Evolutionary conservation across 2,113 vertebrate species (phyloP).

Genomic region (Gasterosteus nipponicus): DNA sequence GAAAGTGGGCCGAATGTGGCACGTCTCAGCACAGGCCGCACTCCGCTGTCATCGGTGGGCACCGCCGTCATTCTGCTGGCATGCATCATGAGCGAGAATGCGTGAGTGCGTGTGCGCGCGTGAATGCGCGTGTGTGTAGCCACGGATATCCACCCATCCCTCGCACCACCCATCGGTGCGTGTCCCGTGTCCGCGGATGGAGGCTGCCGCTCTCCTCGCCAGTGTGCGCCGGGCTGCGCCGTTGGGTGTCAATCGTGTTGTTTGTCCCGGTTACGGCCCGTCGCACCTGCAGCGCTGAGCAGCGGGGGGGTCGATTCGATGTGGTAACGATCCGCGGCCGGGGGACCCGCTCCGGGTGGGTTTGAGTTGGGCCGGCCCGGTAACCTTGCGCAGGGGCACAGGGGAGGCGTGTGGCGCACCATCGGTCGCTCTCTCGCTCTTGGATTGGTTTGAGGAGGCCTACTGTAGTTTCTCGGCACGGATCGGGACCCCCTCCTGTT

Average conservation of each 20-base stretch:
- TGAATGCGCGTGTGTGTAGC: conserved; percentile 5
- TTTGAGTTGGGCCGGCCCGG: conserved; percentile 57
- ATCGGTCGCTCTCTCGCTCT: conserved; percentile 17
- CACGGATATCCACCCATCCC: conserved; percentile 38
- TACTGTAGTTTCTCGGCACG: conserved; percentile 16
- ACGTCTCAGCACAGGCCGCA: conserved; percentile 46
- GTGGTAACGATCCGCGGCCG: not conserved
- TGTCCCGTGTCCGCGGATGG: conserved; percentile 31
- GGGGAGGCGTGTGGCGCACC: conserved; percentile 68
- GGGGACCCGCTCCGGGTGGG: conserved; percentile 14
- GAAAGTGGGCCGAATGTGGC: conserved; percentile 35
- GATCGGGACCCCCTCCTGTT: conserved; percentile 26
- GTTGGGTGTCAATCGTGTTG: conserved; percentile 31
- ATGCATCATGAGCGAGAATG: conserved; percentile 48
- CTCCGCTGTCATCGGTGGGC: conserved; percentile 36
- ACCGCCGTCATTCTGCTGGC: conserved; percentile 51
- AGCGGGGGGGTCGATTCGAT: conserved; percentile 48
- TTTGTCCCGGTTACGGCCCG: conserved; percentile 41
- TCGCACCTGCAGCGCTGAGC: conserved; percentile 57
- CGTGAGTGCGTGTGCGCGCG: conserved; percentile 18
- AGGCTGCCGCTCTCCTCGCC: conserved; percentile 11
- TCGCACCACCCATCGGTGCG: conserved; percentile 20
- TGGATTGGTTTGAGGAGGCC: conserved; percentile 2
- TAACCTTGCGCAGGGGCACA: conserved; percentile 81
- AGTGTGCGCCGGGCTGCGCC: not conserved